Conservation (phyloP, 2,888 invertebrate genomes). For the Agriopis marginaria region DNA sequence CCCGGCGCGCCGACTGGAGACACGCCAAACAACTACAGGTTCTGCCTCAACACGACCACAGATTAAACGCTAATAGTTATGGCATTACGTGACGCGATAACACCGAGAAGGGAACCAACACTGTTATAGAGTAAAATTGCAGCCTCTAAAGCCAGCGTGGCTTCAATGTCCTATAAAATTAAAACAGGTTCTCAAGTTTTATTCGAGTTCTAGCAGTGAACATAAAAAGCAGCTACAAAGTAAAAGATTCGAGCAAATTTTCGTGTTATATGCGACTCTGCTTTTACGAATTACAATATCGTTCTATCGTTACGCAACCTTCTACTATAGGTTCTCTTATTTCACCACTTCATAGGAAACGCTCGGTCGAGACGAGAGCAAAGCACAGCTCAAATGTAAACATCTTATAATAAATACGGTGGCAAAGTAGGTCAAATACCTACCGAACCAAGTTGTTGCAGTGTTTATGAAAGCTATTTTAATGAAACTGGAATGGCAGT, state of each 20-base stretch:
- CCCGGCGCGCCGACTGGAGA: conserved; percentile 50
- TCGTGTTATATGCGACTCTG: conserved; percentile 39
- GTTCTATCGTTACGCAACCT: conserved; percentile 54
- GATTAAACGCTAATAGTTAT: conserved; percentile 45
- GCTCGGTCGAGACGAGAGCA: conserved; percentile 42
- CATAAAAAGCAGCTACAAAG: conserved; percentile 30
- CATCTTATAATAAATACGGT: conserved; percentile 51
- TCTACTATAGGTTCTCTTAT: conserved; percentile 46
- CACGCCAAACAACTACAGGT: conserved; percentile 63
- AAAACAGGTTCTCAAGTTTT: conserved; percentile 33
- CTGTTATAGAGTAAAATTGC: conserved; percentile 27
- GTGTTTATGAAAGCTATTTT: conserved; percentile 28
- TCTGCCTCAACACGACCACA: conserved; percentile 43
- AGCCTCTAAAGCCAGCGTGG: conserved; percentile 18
- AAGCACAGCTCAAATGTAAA: conserved; percentile 49
- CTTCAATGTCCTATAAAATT: conserved; percentile 27
- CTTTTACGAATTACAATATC: conserved; percentile 55
- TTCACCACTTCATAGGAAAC: conserved; percentile 56
- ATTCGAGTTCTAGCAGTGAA: conserved; percentile 24
- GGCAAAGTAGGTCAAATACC: conserved; percentile 38
- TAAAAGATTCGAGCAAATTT: conserved; percentile 20
- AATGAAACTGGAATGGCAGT: conserved; percentile 30
- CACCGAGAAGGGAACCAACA: conserved; percentile 29
- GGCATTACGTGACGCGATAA: conserved; percentile 40
- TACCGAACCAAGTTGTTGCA: conserved; percentile 17